Base-by-base conservation (phyloP, 1,140 invertebrate genomes). In the Choristoneura fumiferana region DNA sequence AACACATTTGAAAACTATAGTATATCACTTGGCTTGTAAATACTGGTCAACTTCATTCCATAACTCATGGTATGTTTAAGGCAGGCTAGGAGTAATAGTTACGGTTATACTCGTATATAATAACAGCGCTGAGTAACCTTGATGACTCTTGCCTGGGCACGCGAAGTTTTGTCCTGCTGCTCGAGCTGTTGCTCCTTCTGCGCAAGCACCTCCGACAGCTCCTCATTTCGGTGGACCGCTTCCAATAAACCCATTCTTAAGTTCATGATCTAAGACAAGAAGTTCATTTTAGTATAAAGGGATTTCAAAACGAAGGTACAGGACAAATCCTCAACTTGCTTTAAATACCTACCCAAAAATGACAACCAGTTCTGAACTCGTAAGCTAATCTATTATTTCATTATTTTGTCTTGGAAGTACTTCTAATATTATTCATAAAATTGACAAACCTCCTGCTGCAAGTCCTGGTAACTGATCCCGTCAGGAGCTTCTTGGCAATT, bases 161-260 rank as follows among this genome's bases (percentile, higher is more conserved):
- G 79, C 68, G 91, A 83, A 35, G 89, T 82, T 34, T 88, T 85
- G 56, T 91, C 90, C 56, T 91, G 89, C 40, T 91, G 86, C 54
- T 91, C 90, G 0, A 92, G 61, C 53, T 90, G 84, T 18, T 90
- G 83, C 10, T 91, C 85, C 54, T 90, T 91, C 43, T 91, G 79
- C 5, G 80, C 69, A 12, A 92, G 45, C 14, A 71, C 64, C 18
- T 84, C 86, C 8, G 89, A 76, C n/a, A 92, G 64, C 37, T 91
- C 83, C 34, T 89, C 83, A 10, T 91, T 92, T 4, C 79, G 83
- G 18, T 75, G 78, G 3, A 75, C 77, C 0, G 77, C 60, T 33
- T 91, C 88, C 9, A 86, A 62, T 8, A 91, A 70, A 40, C 63
- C 77, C 62, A 84, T 84, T 35, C 74, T 80, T 5, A 92, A 58